These are phyloP conservation scores for Labroides dimidiatus DNA, from an alignment of 2,797 vertebrate genomes.

Conservation along the genomic window DNA sequence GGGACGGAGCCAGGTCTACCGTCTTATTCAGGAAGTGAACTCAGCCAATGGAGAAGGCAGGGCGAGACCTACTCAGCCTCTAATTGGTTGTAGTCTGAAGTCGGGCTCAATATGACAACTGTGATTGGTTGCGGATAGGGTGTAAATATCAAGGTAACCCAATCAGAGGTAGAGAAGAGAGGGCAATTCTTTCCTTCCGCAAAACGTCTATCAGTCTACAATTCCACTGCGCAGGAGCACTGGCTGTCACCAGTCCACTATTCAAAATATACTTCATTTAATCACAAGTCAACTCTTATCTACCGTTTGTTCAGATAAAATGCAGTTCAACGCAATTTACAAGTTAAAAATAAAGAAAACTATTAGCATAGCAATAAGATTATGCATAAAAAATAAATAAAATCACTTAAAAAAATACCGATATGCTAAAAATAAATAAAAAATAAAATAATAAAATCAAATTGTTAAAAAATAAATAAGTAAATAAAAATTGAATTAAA, in stretches of 20 bases:
- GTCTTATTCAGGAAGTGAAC: neutral
- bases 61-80: neutral
- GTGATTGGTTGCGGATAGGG: neutral
- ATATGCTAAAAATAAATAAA: no score
- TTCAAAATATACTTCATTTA: no score
- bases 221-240: rapidly evolving
- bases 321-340: no score
- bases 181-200: neutral
- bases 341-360: no score
- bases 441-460: no score
- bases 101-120: neutral
- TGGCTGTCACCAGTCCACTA: slow-evolving; percentile 13
- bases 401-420: no score
- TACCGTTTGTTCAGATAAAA: no score
- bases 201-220: slow-evolving; percentile 9
- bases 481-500: no score
- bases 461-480: no score
- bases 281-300: no score
- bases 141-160: neutral
- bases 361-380: no score
- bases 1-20: slow-evolving; percentile 13
- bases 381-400: no score
- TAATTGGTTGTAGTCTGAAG: neutral
- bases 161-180: neutral
- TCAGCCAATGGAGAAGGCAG: neutral